phyloP scores from a whole-genome alignment of 2,113 vertebrate species.

The Plecotus auritus region DNA sequence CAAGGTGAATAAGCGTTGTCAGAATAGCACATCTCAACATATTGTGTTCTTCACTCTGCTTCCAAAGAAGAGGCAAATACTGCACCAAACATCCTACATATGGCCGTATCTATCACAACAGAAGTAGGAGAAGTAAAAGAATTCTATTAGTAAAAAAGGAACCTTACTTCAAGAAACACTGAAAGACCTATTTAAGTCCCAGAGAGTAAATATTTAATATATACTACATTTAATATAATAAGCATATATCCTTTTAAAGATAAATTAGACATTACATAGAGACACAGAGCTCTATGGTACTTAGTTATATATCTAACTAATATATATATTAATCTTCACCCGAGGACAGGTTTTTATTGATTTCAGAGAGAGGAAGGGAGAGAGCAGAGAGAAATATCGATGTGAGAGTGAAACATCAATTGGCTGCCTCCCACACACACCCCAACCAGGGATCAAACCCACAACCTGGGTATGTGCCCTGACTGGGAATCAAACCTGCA shows the following conservation, averaged over 20 bases:
- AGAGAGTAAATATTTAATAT: background rate
- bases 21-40: constrained; percentile 98
- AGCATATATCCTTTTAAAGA: background rate
- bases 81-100: constrained; percentile 95
- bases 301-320: background rate
- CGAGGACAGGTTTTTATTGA: background rate
- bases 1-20: constrained; percentile 93
- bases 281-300: background rate
- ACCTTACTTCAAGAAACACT: background rate
- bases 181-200: background rate
- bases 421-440: background rate
- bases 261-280: background rate
- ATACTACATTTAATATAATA: background rate
- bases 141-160: background rate
- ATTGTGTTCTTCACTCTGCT: constrained; percentile 98
- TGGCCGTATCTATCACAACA: constrained; percentile 86
- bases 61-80: constrained; percentile 97
- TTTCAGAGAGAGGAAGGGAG: background rate
- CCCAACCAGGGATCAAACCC: too few species aligned
- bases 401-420: background rate
- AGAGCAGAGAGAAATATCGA: background rate
- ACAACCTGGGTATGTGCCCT: too few species aligned
- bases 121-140: background rate
- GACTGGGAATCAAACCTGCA: background rate
- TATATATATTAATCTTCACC: background rate